phyloP scores from a whole-genome alignment of 2,113 vertebrate genomes.

The Pomatorhinus ruficollis region DNA sequence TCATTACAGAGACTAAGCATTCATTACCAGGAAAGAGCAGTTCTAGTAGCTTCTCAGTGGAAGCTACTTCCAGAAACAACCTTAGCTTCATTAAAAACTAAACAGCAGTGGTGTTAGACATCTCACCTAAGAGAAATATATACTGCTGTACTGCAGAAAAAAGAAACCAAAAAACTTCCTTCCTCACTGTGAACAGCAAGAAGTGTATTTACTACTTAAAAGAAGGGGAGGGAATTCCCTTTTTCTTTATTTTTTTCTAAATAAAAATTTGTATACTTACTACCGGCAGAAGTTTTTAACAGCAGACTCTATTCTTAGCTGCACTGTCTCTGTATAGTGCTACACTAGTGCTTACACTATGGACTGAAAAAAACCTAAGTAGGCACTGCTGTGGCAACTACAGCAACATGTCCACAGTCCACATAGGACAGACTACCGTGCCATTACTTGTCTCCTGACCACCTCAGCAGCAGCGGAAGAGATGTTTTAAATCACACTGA shows the following conservation, averaged over 20 bases:
- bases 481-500: background rate
- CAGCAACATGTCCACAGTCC: rapidly evolving
- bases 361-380: rapidly evolving
- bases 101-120: background rate
- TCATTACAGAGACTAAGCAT: background rate
- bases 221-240: background rate
- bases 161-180: background rate
- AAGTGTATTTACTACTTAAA: background rate
- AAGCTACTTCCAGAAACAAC: background rate
- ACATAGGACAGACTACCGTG: rapidly evolving
- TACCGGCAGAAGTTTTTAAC: background rate
- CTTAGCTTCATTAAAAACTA: background rate
- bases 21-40: background rate
- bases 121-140: background rate
- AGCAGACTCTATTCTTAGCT: background rate
- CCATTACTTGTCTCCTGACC: too few relatives aligned
- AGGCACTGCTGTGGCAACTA: background rate
- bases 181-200: background rate
- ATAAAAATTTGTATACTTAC: background rate
- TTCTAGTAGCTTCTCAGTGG: background rate
- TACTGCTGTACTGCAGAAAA: background rate
- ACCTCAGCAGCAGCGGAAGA: background rate
- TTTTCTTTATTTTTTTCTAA: background rate
- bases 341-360: background rate
- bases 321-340: background rate